Evolutionary conservation across 2,797 vertebrate genomes (phyloP).

Genomic region (Danionella dracula): DNA sequence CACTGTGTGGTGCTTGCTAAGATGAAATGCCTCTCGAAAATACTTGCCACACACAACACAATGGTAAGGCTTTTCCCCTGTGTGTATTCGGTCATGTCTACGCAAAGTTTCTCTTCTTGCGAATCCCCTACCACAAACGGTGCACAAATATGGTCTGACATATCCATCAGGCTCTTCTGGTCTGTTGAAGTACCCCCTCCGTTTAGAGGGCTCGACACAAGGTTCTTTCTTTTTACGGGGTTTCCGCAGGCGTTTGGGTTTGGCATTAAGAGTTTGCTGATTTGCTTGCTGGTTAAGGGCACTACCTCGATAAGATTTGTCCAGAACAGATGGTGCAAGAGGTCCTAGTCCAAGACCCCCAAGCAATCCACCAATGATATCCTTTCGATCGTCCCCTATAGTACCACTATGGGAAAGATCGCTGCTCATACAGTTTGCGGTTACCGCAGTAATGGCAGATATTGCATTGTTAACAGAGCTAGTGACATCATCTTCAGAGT

Average conservation of each 20-base stretch:
- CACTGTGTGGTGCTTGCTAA: conserved; percentile 93
- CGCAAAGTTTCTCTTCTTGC: conserved; percentile 87
- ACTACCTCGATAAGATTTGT: conserved; percentile 71
- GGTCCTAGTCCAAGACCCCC: conserved; percentile 77
- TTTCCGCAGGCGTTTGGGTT: conserved; percentile 73
- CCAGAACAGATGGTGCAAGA: conserved; percentile 70
- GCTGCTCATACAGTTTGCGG: conserved; percentile 52
- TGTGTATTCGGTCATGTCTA: conserved; percentile 88
- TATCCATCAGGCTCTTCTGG: conserved; percentile 64
- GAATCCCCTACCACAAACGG: conserved; percentile 85
- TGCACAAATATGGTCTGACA: conserved; percentile 75
- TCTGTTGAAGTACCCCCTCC: conserved; percentile 70
- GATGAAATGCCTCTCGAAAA: conserved; percentile 91
- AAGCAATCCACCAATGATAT: conserved; percentile 78
- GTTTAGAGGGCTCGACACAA: conserved; percentile 63
- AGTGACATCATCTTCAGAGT: conserved; percentile 80
- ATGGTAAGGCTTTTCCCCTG: conserved; percentile 90
- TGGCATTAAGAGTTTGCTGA: conserved; percentile 65
- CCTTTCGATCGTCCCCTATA: conserved; percentile 76
- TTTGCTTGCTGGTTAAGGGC: conserved; percentile 56
- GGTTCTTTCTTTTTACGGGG: conserved; percentile 72
- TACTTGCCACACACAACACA: conserved; percentile 90
- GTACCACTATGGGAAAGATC: conserved; percentile 61
- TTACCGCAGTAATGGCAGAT: conserved; percentile 75
- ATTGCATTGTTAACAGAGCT: conserved; percentile 80